Percentiles rank a stretch among this genome's conserved stretches.
Conservation (phyloP, 1,140 invertebrate genomes). For the Uloborus diversus region DNA sequence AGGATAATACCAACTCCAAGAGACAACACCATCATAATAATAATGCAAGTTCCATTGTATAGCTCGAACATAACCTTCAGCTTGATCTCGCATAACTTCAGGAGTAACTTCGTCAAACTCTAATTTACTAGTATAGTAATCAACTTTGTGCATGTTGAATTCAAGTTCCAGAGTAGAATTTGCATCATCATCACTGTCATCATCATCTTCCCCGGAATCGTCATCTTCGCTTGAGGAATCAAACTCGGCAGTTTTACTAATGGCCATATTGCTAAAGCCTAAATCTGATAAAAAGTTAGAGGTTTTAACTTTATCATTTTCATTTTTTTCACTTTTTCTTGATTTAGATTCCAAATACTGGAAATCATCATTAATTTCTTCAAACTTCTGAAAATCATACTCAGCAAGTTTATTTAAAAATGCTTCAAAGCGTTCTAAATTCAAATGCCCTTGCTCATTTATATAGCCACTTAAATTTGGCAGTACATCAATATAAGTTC, state of each 20-base stretch:
- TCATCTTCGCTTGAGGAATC: slow-evolving; percentile 56
- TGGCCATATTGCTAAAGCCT: slow-evolving; percentile 30
- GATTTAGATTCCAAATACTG: slow-evolving; percentile 85
- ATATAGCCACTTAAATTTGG: slow-evolving; percentile 90
- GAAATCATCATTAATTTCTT: slow-evolving; percentile 83
- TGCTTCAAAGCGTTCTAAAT: slow-evolving; percentile 84
- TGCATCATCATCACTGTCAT: slow-evolving; percentile 58
- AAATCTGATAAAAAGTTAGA: slow-evolving; percentile 23
- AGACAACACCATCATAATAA: slow-evolving; percentile 95
- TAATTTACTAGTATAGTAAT: slow-evolving; percentile 93
- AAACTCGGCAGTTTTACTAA: slow-evolving; percentile 39
- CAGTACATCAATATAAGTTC: slow-evolving; percentile 86
- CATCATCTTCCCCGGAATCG: slow-evolving; percentile 59
- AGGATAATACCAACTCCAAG: slow-evolving; percentile 98
- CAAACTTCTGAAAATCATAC: slow-evolving; percentile 86
- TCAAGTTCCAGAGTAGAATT: slow-evolving; percentile 63
- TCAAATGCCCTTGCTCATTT: slow-evolving; percentile 87
- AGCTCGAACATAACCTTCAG: slow-evolving; percentile 86
- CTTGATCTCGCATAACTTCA: slow-evolving; percentile 81
- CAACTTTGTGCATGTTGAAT: slow-evolving; percentile 80
- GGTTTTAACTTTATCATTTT: slow-evolving; percentile 49
- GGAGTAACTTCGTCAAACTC: slow-evolving; percentile 76
- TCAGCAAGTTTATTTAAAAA: slow-evolving; percentile 81
- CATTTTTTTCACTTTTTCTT: slow-evolving; percentile 56
- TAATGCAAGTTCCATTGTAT: slow-evolving; percentile 97